Evolutionary conservation across 2,797 vertebrate species (phyloP), one percentile per base, ranked within the genome.

Genomic region (Miichthys miiuy): DNA sequence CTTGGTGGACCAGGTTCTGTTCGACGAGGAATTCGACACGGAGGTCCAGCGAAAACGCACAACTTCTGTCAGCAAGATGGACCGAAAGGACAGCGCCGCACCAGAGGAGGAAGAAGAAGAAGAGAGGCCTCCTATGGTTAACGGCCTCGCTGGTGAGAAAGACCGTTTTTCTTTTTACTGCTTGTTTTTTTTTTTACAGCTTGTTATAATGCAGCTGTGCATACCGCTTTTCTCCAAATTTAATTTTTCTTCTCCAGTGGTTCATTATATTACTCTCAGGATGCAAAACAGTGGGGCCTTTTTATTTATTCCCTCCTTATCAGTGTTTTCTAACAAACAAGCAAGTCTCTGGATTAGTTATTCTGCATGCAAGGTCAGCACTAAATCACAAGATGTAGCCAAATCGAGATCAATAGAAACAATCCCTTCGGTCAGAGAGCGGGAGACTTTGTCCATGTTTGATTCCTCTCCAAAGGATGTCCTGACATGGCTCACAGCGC

Each of bases 51-150:
- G 98, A 58, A 99, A 99, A 84, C 96, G 98, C 90, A 99, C 98
- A 6, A 98, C 98, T 0, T 99, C 98, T 0, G 97, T 99, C 94
- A 99, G 98, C 89, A 99, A 99, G 91, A 99, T 99, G 98, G 97
- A 99, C 60, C 92, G 97, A 80, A 98, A 95, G 93, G 98, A 99
- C 90, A 99, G 97, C 17, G 95, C 96, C 0, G 96, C 97, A 10
- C 98, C 98, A 0, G 97, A 99, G 85, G 98, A 99, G 83, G 98
- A 99, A 51, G 97, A 99, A 3, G 98, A 99, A 1, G 98, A 99
- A 5, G 98, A 99, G 61, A 96, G 88, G 73, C 91, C 94, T 44
- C 87, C 92, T 0, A 79, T 94, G 84, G 91, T 94, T 89, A 97
- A 96, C 0, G 97, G 97, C 74, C 92, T 95, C 38, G 70, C 95